Evolutionary conservation across 2,888 invertebrate species (phyloP).

Genomic region (Elmis aenea): DNA sequence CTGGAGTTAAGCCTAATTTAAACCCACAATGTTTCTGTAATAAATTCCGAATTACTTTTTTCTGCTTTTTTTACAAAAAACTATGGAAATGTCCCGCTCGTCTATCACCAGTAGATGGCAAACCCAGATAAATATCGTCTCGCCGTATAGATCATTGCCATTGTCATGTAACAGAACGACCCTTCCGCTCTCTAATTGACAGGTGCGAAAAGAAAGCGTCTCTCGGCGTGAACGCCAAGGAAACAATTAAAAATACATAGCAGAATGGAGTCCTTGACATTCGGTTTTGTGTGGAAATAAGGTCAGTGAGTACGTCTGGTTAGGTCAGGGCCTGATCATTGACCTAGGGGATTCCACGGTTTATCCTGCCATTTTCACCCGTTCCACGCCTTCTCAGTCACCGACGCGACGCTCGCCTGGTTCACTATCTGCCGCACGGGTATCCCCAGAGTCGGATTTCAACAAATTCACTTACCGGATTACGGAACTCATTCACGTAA

Average conservation of each 20-base stretch:
- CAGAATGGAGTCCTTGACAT: constrained; percentile 26
- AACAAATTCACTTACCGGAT: background rate
- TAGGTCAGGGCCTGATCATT: constrained; percentile 44
- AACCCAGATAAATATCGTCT: too few relatives aligned
- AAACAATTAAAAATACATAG: constrained; percentile 21
- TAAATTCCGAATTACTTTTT: too few relatives aligned
- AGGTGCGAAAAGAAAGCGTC: too few relatives aligned
- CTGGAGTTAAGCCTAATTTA: too few relatives aligned
- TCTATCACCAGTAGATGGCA: too few relatives aligned
- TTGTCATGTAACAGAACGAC: too few relatives aligned
- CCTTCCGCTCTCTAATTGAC: too few relatives aligned
- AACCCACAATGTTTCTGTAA: too few relatives aligned
- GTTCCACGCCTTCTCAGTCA: constrained; percentile 30
- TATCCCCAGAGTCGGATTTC: constrained; percentile 17
- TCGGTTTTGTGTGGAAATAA: constrained; percentile 27
- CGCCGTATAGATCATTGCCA: too few relatives aligned
- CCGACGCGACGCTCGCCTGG: constrained; percentile 21
- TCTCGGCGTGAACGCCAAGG: too few relatives aligned
- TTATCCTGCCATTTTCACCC: constrained; percentile 39
- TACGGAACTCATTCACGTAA: background rate
- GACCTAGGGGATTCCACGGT: constrained; percentile 43
- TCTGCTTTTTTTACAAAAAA: too few relatives aligned
- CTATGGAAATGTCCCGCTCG: too few relatives aligned
- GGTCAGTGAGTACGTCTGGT: constrained; percentile 42
- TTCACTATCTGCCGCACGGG: constrained; percentile 12